Evolutionary conservation across 2,797 vertebrate genomes (phyloP), one percentile per base, ranked within the genome.

Genomic region (Alfaro cultratus): DNA sequence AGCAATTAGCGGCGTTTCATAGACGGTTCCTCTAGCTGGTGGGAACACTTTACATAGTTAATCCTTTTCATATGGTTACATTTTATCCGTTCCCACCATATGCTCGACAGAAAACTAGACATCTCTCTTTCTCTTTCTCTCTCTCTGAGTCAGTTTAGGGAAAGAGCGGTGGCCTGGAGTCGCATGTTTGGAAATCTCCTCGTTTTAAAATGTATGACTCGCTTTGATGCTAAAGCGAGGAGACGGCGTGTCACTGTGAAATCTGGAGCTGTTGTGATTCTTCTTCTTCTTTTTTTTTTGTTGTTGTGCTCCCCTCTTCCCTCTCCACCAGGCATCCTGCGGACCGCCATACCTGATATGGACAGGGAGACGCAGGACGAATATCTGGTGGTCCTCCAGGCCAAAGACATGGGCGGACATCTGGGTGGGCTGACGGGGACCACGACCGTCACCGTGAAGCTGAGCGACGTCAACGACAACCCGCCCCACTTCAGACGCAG

Each of bases 351-450:
- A 34, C 96, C 97, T 78, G 95, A 97, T 88, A 97, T 98, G 97
- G 97, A 98, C 94, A 93, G 97, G 5, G 97, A 98, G 89, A 95
- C 95, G 0, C 97, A 97, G 86, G 96, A 97, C 49, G 96, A 97
- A 78, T 97, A 97, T 86, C 91, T 96, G 79, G 96, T 98, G 13
- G 95, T 98, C 81, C 96, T 98, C 55, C 97, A 98, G 88, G 97
- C 97, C 86, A 97, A 97, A 90, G 97, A 98, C 93, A 98, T 98
- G 97, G 97, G 97, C 4, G 97, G 97, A 21, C 97, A 98, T 89
- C 93, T 96, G 84, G 97, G 97, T 3, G 97, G 97, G 74, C 93
- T 98, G 83, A 97, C 97, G 0, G 97, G 97, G 84, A 98, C 97
- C 34, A 97, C 97, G 1, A 98, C 97, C 0, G 91, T 98, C 86